A percentile compares a stretch with the other conserved stretches of the same genome.
Evolutionary conservation across 2,113 vertebrate genomes (phyloP).

Genomic region (Zeus faber): DNA sequence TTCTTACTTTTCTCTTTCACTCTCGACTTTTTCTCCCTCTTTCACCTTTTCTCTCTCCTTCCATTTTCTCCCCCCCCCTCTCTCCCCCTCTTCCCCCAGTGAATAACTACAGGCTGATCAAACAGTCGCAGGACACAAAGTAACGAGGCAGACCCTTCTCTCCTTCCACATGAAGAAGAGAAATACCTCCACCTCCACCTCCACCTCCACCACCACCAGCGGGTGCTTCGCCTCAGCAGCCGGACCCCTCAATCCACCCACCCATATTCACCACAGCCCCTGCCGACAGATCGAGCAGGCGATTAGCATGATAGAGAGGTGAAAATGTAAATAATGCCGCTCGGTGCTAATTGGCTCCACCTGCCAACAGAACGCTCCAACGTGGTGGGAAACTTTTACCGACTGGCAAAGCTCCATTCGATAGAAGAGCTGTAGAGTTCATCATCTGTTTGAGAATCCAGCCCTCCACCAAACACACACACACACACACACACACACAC

Average conservation of each 20-base stretch:
- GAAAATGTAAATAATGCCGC: slow-evolving; percentile 91
- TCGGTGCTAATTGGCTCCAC: background rate
- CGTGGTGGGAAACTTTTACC: background rate
- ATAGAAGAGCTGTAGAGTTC: background rate
- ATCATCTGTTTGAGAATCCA: no score
- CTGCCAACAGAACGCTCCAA: background rate
- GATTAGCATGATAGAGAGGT: slow-evolving; percentile 90
- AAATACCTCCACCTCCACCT: slow-evolving; percentile 21
- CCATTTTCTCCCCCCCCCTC: slow-evolving; percentile 1
- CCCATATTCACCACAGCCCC: slow-evolving; percentile 88
- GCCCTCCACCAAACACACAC: no score
- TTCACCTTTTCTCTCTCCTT: slow-evolving; percentile 5
- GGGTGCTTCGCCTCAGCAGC: slow-evolving; percentile 72
- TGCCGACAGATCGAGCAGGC: slow-evolving; percentile 87
- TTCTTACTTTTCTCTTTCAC: background rate
- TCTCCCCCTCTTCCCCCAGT: slow-evolving; percentile 15
- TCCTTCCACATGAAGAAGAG: no score
- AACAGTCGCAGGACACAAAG: slow-evolving; percentile 26
- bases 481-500: no score
- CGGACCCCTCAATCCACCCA: slow-evolving; percentile 51
- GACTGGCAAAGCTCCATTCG: background rate
- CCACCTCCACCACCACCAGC: slow-evolving; percentile 69
- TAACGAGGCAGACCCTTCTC: slow-evolving; percentile 30
- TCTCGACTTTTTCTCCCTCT: background rate
- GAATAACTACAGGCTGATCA: slow-evolving; percentile 60